Base-by-base conservation (phyloP, 1,140 invertebrate species). In the Heliconius himera region DNA sequence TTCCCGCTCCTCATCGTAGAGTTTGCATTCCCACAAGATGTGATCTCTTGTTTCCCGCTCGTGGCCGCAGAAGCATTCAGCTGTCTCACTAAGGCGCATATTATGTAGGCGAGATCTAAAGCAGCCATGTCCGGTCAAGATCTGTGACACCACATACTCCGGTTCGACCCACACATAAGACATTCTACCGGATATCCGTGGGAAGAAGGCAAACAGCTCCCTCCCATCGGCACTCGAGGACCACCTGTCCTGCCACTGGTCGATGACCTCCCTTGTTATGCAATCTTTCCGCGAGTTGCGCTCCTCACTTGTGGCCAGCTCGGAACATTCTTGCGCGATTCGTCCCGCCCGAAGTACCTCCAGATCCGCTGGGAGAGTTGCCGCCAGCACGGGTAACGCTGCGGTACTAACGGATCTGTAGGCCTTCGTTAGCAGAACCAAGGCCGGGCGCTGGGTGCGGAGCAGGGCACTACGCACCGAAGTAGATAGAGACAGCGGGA, bases 301-400 rank as follows among this genome's bases (percentile, higher is more conserved):
- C 51, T 56, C 51, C 51, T 16, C 16, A 49, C 29, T 66, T 73
- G 13, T 49, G 73, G 73, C 18, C 20, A 66, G 49, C 49, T 46
- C 76, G n/a, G 54, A 3, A n/a, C 70, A 66, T 38, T 41, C 29
- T 41, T 18, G 49, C n/a, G 16, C 70, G 49, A 73, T 22, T 22
- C 74, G 22, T 13, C 84, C 85, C 8, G 84, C 83, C 71, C 84
- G 79, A 13, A 82, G 60, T 6, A 85, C 87, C 71, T 84, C 83
- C 38, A 90, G 76, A 75, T 88, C 87, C 1, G 87, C 84, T 6
- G 87, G 86, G 18, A 87, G 77, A 11, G 86, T 77, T 0, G n/a
- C n/a, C n/a, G n/a, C n/a, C n/a, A n/a, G n/a, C n/a, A n/a, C n/a
- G n/a, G n/a, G n/a, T n/a, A n/a, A n/a, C n/a, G n/a, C n/a, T n/a